Conservation (phyloP, 1,140 invertebrate species). For the Apis laboriosa region DNA sequence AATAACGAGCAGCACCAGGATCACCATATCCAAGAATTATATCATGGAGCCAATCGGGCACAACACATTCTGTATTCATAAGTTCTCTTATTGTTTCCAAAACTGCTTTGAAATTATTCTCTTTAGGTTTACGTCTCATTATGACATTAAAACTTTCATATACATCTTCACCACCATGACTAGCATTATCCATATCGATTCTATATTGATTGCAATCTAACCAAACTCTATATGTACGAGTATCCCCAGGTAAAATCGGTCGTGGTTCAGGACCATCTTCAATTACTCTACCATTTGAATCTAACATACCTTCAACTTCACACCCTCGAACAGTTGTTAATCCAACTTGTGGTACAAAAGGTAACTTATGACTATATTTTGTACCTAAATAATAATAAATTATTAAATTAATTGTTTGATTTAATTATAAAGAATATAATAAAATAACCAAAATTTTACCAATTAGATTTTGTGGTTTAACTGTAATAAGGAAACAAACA, state of each 20-base stretch:
- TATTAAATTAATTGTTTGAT: not conserved
- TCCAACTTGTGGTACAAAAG: constrained; percentile 95
- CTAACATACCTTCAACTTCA: constrained; percentile 99
- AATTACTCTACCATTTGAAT: constrained; percentile 96
- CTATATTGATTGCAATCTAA: constrained; percentile 98
- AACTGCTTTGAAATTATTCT: constrained; percentile 99
- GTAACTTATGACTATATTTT: constrained; percentile 89
- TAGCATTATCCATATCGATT: constrained; percentile 92
- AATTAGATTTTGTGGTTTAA: constrained; percentile 91
- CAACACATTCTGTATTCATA: constrained; percentile 99
- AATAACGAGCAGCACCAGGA: constrained; percentile 97
- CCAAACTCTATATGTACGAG: constrained; percentile 95
- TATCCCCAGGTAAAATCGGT: constrained; percentile 92
- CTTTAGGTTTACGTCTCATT: constrained; percentile 98
- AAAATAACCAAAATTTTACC: constrained; percentile 80
- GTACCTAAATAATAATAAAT: constrained; percentile 83
- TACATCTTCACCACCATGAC: constrained; percentile 89
- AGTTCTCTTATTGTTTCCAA: constrained; percentile 98
- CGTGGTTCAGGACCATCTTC: constrained; percentile 97
- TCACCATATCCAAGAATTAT: constrained; percentile 99
- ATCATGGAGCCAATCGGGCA: constrained; percentile 99
- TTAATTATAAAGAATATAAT: not conserved
- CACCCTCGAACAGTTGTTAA: constrained; percentile 96
- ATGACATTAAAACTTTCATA: constrained; percentile 99
- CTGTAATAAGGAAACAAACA: constrained; percentile 97